Evolutionary conservation across 2,797 vertebrate species (phyloP).

Genomic region (Hippoglossus hippoglossus): DNA sequence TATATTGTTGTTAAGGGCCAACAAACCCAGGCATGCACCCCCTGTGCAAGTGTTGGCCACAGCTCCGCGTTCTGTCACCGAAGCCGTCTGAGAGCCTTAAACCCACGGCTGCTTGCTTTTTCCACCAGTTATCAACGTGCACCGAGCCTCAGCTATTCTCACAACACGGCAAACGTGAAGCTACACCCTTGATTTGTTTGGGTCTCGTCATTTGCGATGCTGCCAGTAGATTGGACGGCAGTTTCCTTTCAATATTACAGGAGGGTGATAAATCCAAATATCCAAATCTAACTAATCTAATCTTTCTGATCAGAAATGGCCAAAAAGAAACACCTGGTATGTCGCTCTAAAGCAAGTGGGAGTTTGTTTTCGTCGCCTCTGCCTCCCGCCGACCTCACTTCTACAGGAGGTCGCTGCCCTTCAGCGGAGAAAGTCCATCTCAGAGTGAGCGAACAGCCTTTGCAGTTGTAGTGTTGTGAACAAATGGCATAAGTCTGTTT

Average conservation of each 20-base stretch:
- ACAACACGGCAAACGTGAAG: neutral
- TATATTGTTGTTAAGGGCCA: constrained; percentile 52
- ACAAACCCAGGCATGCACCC: constrained; percentile 31
- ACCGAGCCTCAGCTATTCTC: neutral
- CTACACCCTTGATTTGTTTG: neutral
- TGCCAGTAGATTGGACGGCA: neutral
- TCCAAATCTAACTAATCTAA: no score
- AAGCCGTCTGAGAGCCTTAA: neutral
- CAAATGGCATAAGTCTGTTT: constrained; percentile 63
- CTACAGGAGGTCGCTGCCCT: neutral
- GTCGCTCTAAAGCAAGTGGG: constrained; percentile 11
- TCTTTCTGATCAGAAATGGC: neutral
- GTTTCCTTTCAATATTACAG: neutral
- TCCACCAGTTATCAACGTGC: neutral
- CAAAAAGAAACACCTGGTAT: neutral
- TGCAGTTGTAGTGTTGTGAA: constrained; percentile 53
- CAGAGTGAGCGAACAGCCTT: constrained; percentile 37
- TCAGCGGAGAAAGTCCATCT: constrained; percentile 22
- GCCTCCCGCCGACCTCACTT: constrained; percentile 2
- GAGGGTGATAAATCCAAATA: no score
- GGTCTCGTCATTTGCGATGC: neutral
- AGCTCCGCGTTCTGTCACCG: neutral
- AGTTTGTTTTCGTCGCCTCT: neutral
- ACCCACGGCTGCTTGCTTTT: constrained; percentile 9
- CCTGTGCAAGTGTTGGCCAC: constrained; percentile 40